Base-by-base conservation (phyloP, 1,140 invertebrate species). In the Hypsibius dujardini region DNA sequence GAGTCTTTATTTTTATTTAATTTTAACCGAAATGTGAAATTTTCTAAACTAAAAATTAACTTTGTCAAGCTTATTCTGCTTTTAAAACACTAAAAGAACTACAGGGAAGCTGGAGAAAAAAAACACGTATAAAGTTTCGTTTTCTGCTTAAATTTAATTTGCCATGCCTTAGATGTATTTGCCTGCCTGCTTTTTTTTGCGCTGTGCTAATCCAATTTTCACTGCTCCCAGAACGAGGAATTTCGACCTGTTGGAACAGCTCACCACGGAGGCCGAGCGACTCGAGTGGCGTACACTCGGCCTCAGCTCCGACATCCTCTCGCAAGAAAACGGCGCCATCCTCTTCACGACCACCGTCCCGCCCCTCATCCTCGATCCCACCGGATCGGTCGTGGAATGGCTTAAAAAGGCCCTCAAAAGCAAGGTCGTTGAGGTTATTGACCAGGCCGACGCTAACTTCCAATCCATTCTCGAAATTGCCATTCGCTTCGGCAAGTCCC, bases 401-500 rank as follows among this genome's bases (percentile, higher is more conserved):
- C 42, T 70, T 59, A 47, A 56, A 59, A 56, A 56, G 46, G 70
- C 40, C 40, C 70, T 67, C 46, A 70, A 72, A 50, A 15, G 12
- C 7, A 67, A 12, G 42, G 45, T 47, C 28, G n/a, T 47, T 71
- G 59, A 71, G 71, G 46, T 74, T 2, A 47, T 75, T 45, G 47
- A 46, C 59, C 62, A 71, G 14, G 70, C 82, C 76, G 89, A 88
- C 76, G 79, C 86, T 0, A 90, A 88, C 75, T 88, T 96, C 73
- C 78, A 85, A 28, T 92, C 88, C 1, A 84, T 86, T 28, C 76
- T 98, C 1, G 95, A 98, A 77, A 82, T 95, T 60, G 88, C 90
- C 15, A 83, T 90, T 3, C 83, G 95, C 73, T 95, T 98, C 82
- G 92, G 93, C 1, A 97, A 98, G 80, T 86, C 87, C 0, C 77